A percentile compares a stretch with the other conserved stretches of the same genome.
Conservation (phyloP, 1,140 invertebrate species). For the Zaprionus ornatus region DNA sequence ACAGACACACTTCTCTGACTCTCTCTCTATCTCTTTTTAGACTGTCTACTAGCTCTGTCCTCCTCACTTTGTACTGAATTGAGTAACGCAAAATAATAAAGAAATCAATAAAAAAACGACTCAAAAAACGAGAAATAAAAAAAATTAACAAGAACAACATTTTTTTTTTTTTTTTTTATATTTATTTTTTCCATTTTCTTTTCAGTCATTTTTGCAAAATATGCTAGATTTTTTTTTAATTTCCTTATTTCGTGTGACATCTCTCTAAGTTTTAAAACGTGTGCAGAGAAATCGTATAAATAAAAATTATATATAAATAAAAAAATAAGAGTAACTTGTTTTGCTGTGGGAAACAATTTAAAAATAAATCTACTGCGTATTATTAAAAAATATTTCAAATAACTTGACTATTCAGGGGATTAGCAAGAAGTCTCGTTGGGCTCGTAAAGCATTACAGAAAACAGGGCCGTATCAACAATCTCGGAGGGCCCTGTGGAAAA, state of each 20-base stretch:
- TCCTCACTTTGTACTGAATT: slow-evolving; percentile 69
- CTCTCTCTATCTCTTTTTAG: slow-evolving; percentile 60
- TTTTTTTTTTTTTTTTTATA: slow-evolving; percentile 23
- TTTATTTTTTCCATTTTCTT: slow-evolving; percentile 3
- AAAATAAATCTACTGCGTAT: background rate
- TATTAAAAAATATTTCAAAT: background rate
- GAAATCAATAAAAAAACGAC: slow-evolving; percentile 58
- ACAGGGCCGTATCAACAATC: too few relatives aligned
- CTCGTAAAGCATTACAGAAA: background rate
- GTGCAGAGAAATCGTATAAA: slow-evolving; percentile 78
- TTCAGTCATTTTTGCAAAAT: slow-evolving; percentile 15
- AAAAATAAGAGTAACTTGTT: slow-evolving; percentile 19
- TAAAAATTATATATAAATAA: slow-evolving; percentile 78
- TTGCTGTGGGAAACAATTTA: background rate
- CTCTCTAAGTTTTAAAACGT: slow-evolving; percentile 51
- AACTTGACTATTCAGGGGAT: background rate
- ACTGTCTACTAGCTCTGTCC: slow-evolving; percentile 28
- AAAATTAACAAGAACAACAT: slow-evolving; percentile 12
- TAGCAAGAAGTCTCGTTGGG: background rate
- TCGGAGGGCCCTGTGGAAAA: too few relatives aligned
- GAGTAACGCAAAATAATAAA: slow-evolving; percentile 66
- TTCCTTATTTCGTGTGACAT: slow-evolving; percentile 16
- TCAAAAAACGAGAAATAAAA: slow-evolving; percentile 32
- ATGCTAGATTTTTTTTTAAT: background rate
- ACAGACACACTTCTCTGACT: slow-evolving; percentile 7